Conservation (phyloP, 2,888 invertebrate species). For the Isotomurus palustris region DNA sequence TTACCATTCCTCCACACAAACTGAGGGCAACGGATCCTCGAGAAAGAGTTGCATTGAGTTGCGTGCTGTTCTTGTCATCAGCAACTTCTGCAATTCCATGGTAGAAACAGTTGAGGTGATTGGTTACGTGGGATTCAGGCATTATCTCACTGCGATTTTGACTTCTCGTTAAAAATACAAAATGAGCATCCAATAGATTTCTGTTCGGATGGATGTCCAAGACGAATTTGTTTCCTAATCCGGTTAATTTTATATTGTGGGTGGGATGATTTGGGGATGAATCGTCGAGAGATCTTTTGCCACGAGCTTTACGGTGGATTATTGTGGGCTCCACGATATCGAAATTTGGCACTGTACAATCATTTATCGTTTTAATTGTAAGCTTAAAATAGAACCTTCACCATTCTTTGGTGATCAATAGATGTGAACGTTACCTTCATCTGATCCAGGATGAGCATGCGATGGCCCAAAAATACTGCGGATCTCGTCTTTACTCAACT, state of each 20-base stretch:
- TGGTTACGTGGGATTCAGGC: slow-evolving; percentile 21
- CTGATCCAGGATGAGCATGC: background rate
- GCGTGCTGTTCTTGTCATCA: slow-evolving; percentile 7
- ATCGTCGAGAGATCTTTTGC: slow-evolving; percentile 1
- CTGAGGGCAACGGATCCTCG: slow-evolving; percentile 36
- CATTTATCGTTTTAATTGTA: background rate
- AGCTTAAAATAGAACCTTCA: too few species aligned
- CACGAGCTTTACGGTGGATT: slow-evolving; percentile 20
- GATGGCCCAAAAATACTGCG: slow-evolving; percentile 36
- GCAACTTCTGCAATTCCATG: slow-evolving; percentile 26
- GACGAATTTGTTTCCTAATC: slow-evolving; percentile 37
- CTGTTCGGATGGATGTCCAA: slow-evolving; percentile 33
- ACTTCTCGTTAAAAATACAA: slow-evolving; percentile 41
- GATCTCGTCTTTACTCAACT: slow-evolving; percentile 36
- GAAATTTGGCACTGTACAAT: slow-evolving; percentile 42
- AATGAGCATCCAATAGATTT: slow-evolving; percentile 36
- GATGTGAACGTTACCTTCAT: too few species aligned
- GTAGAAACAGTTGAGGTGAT: slow-evolving; percentile 39
- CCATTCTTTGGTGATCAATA: too few species aligned
- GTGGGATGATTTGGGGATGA: background rate
- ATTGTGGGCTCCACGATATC: slow-evolving; percentile 37
- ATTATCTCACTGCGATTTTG: slow-evolving; percentile 39
- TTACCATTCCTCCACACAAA: slow-evolving; percentile 44
- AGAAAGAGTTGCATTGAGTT: background rate
- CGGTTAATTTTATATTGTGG: slow-evolving; percentile 30